Evolutionary conservation across 2,113 vertebrate genomes (phyloP), one percentile per base, ranked within the genome.

Genomic region (Hystrix brachyura): DNA sequence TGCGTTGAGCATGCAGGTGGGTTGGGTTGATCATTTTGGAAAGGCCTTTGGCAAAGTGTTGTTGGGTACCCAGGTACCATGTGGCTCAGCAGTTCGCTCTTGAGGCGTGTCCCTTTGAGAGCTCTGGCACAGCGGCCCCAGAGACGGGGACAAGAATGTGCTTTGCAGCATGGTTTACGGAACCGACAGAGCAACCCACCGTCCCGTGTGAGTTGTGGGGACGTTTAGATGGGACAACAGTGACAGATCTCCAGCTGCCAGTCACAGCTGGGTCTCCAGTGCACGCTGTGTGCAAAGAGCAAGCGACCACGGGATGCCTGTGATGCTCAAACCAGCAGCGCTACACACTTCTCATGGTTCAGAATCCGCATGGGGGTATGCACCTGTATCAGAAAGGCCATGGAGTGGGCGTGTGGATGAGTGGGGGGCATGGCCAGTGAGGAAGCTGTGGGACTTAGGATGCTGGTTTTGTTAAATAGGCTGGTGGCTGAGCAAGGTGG

Each of bases 131-230:
- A 9, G 8, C 27, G 55, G 53, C 29, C 4, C 25, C 10, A 64
- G 55, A 60, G 74, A 64, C 1, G 3, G 1, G 29, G 11, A 11
- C 0, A 23, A 32, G 60, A 34, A 38, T 46, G 51, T 65, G 32
- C 38, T 25, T 4, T 18, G 21, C 25, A 46, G 60, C 0, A 0
- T 34, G 17, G 8, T 29, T 62, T 10, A 0, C 29, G 38, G 57
- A 88, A 29, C 67, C n/a, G 43, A 1, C 19, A 48, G 1, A 82
- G 9, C 65, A 29, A 14, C n/a, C 48, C 57, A 5, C 11, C 4
- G 1, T 72, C 23, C 27, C 10, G 0, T 32, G 1, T 5, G 55
- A 21, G 10, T 72, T 11, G 32, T 2, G 21, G 60, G 18, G 21
- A 38, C 9, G 21, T 81, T 12, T 15, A 17, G 46, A 19, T n/a